Base-by-base conservation (phyloP, 1,140 invertebrate species). In the Drosophila arawakana region DNA sequence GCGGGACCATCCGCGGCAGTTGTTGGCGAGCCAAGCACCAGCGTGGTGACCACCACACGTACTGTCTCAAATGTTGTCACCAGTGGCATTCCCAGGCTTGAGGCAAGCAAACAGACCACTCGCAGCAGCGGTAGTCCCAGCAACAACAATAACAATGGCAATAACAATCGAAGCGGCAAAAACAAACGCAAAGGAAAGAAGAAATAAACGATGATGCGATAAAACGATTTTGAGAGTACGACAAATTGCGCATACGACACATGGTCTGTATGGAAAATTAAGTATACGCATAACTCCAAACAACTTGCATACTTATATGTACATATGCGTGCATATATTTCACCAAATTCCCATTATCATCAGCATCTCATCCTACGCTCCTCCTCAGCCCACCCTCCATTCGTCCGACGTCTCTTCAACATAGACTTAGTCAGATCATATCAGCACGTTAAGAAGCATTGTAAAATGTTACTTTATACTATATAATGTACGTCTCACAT, bases 61-160 rank as follows among this genome's bases (percentile, higher is more conserved):
- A 91, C 89, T 7, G 84, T 91, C 30, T 91, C 90, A 52, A 91
- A 91, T 37, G 69, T 91, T 55, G 81, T 90, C 46, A 91, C 83
- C 58, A 91, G 90, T 68, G 90, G 90, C 43, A 91, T 91, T 62
- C 90, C 90, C 18, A 44, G 89, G 37, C 76, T 76, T 8, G 72
- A 74, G 47, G 55, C 66, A 21, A 50, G 13, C 73, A 83, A 81
- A 67, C 79, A 73, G 66, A 49, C 43, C 43, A 71, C 25, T 60
- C 76, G 78, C 72, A 80, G 30, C 25, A 55, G 18, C 18, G 18
- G 18, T 21, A 21, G 18, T 21, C 18, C 18, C 0, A 21, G 41
- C 46, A 52, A 57, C 78, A 91, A 59, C 73, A 84, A 43, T 57
- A 67, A 55, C 9, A 78, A 54, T 15, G 44, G 30, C 21, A 71